Base-by-base conservation (phyloP, 2,797 vertebrate species). In the Acridotheres tristis region DNA sequence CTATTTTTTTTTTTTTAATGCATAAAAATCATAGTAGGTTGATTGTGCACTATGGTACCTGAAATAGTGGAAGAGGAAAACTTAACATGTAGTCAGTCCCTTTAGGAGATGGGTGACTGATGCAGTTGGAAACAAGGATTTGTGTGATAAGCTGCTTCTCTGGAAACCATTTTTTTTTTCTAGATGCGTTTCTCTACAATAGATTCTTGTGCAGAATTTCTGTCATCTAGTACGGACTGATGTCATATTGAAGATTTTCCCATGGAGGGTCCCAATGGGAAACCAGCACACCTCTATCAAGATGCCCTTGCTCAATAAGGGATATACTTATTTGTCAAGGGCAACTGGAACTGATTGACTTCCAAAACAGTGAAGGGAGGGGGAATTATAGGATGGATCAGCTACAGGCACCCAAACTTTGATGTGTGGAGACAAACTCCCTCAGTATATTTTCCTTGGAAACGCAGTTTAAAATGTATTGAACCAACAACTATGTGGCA, bases 181-280 rank as follows among this genome's bases (percentile, higher is more conserved):
- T 62, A 51, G 22, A 78, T 75, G 10, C 53, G 5, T 4, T 22
- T 82, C 12, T 66, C 51, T 62, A 1, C 0, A 0, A 29, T 9
- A 61, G 25, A 42, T 27, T 54, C 13, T 40, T 1, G 9, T 15
- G 22, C 20, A 82, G 29, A 53, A 85, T 63, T 93, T 88, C 69
- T 59, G 21, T 5, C 57, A 9, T 19, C 42, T 77, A 10, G 7
- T 57, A 80, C 74, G 32, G 34, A 54, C 19, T 47, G 38, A 40
- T 45, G 11, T 68, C 42, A 40, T 32, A 54, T 0, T 50, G 62
- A 89, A 85, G 69, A 73, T 9, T 68, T 93, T 54, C 27, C 36
- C 30, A 51, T 7, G 9, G 8, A 73, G 16, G 15, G 4, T 76
- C 6, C 25, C 68, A 82, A 2, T 2, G 6, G 53, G 93, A 22